Evolutionary conservation across 2,888 invertebrate species (phyloP).

Genomic region (Pachydiplax longipennis): DNA sequence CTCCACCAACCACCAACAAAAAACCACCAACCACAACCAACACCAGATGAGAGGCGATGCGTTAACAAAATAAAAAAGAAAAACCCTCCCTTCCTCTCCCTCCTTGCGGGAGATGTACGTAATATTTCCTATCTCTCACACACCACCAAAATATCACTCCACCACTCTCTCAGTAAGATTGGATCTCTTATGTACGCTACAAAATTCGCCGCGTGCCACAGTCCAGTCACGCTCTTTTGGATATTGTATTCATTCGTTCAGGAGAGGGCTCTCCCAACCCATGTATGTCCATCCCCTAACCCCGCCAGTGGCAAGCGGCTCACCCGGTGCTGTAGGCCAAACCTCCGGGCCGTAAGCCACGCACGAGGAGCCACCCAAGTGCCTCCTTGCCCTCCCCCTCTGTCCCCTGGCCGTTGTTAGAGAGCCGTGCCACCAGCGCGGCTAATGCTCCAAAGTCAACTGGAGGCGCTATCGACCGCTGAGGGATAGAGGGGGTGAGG

Average conservation of each 20-base stretch:
- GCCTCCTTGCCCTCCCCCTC: constrained; percentile 6
- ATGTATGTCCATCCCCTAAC: not conserved
- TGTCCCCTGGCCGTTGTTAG: not conserved
- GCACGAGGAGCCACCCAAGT: constrained; percentile 20
- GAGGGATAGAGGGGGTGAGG: not conserved
- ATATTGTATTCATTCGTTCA: not conserved
- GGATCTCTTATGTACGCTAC: not conserved
- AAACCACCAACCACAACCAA: constrained; percentile 16
- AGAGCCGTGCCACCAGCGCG: constrained; percentile 4
- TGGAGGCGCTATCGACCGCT: constrained; percentile 30
- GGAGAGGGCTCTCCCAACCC: constrained; percentile 2
- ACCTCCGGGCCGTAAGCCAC: constrained; percentile 1
- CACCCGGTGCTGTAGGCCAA: constrained; percentile 25
- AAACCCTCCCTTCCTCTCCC: not conserved
- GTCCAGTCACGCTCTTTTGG: not conserved
- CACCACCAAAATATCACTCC: constrained; percentile 6
- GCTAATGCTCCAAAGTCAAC: constrained; percentile 5
- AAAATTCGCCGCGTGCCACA: constrained; percentile 5
- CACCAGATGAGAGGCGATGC: not conserved
- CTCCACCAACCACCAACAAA: not conserved
- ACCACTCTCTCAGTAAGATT: not conserved
- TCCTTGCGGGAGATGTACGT: not conserved
- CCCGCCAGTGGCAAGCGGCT: not conserved
- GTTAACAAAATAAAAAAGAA: not conserved
- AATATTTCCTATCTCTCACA: not conserved